Evolutionary conservation across 2,888 invertebrate species (phyloP), one percentile per base, ranked within the genome.

Genomic region (Nemoura dubitans): DNA sequence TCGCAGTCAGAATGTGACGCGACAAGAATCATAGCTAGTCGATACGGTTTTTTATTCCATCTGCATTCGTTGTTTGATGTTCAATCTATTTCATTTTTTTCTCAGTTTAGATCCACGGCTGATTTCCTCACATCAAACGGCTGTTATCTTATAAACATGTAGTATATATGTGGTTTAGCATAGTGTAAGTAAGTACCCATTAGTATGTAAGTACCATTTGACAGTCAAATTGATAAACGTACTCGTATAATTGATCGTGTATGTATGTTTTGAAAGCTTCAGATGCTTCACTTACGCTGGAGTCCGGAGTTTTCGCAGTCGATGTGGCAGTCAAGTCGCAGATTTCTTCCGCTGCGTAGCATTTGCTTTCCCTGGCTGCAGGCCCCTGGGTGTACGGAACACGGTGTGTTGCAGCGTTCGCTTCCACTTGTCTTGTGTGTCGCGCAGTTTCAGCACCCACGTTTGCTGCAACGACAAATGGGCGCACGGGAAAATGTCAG

Each of bases 341-440:
- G 78, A 78, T n/a, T 78, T 78, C 27, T 78, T 78, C 10, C 78
- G 78, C 6, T 26, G 78, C 5, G 25, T 78, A 14, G 30, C 59
- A 59, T 59, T 59, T 59, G 59, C 14, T 21, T 59, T 59, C 2
- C n/a, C 78, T 5, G 28, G 78, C 78, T 28, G 78, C 59, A 59
- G 2, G 80, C 87, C 86, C 59, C 87, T 10, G 2, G 59, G 59
- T 14, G 59, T 59, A 21, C 59, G 59, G 21, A 59, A 59, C 82
- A 91, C 91, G 14, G 92, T 92, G 88, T 91, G 91, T 88, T 92
- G 91, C 36, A 92, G 89, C 2, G 92, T 92, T 83, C 91, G 89
- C 87, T 92, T 92, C 91, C 92, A 93, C 86, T 91, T 91, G 88
- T 93, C 93, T 89, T 93, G 92, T 0, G 93, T 93, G 83, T 93